phyloP scores from a whole-genome alignment of 2,797 vertebrate genomes.

The Myotis daubentonii region DNA sequence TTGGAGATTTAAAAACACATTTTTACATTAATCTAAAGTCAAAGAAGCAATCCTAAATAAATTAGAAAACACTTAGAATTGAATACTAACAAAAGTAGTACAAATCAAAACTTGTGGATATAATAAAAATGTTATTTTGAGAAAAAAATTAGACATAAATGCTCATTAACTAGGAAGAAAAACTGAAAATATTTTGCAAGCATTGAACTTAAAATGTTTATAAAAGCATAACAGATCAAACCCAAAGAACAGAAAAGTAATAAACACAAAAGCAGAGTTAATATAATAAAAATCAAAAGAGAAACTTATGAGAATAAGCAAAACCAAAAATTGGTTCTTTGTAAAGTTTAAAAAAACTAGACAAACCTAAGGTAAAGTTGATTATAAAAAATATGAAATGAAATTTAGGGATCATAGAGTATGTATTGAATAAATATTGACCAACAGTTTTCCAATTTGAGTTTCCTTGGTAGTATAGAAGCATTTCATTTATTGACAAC shows the following conservation, averaged over 20 bases:
- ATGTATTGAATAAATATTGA: not conserved
- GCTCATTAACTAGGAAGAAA: not conserved
- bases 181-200: not conserved
- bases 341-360: not conserved
- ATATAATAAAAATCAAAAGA: not conserved
- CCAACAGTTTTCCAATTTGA: not conserved
- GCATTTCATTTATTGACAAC: not conserved
- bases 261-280: not conserved
- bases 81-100: not conserved
- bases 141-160: not conserved
- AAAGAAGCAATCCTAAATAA: not conserved
- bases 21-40: slow-evolving; percentile 10
- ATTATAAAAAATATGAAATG: not conserved
- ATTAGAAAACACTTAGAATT: slow-evolving; percentile 21
- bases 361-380: not conserved
- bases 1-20: slow-evolving; percentile 2
- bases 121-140: slow-evolving; percentile 15
- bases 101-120: not conserved
- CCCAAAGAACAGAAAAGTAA: not conserved
- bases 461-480: not conserved
- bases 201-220: not conserved
- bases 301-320: not conserved
- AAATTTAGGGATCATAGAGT: not conserved
- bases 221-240: not conserved
- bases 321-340: not conserved